phyloP scores from a whole-genome alignment of 2,113 vertebrate genomes.

The Forbesichthys papilliferus region DNA sequence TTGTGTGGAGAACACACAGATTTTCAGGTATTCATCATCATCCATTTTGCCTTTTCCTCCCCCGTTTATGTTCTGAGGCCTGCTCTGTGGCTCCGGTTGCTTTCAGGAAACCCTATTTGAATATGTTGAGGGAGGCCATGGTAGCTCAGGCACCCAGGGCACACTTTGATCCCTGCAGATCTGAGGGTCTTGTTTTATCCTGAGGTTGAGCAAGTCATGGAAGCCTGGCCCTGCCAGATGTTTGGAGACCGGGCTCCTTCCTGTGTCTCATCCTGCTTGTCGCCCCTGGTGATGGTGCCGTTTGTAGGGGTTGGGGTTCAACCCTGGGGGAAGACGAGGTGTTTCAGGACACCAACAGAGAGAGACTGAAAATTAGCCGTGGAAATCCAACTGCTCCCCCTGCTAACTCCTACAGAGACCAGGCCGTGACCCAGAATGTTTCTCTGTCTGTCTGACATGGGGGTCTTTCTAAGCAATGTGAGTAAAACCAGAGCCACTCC shows the following conservation, averaged over 20 bases:
- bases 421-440: conserved; percentile 60
- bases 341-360: conserved; percentile 64
- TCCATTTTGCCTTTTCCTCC: conserved; percentile 24
- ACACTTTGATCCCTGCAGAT: conserved; percentile 75
- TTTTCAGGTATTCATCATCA: conserved; percentile 55
- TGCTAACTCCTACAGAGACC: conserved; percentile 51
- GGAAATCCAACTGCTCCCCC: conserved; percentile 67
- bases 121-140: conserved; percentile 70
- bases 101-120: conserved; percentile 74
- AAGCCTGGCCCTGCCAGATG: conserved; percentile 75
- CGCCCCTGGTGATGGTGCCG: conserved; percentile 63
- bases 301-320: conserved; percentile 46
- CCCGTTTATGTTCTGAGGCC: conserved; percentile 51
- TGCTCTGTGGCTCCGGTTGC: conserved; percentile 56
- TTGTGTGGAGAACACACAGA: conserved; percentile 34
- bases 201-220: conserved; percentile 61
- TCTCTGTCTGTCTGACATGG: conserved; percentile 55
- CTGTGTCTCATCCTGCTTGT: conserved; percentile 74
- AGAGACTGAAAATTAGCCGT: conserved; percentile 62
- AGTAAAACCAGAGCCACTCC: conserved; percentile 28
- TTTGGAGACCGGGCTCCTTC: conserved; percentile 75
- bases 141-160: conserved; percentile 71
- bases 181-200: conserved; percentile 62
- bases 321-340: conserved; percentile 32
- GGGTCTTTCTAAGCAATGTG: conserved; percentile 50